Conservation (phyloP, 2,888 invertebrate species). For the Sinohyriopsis cumingii region DNA sequence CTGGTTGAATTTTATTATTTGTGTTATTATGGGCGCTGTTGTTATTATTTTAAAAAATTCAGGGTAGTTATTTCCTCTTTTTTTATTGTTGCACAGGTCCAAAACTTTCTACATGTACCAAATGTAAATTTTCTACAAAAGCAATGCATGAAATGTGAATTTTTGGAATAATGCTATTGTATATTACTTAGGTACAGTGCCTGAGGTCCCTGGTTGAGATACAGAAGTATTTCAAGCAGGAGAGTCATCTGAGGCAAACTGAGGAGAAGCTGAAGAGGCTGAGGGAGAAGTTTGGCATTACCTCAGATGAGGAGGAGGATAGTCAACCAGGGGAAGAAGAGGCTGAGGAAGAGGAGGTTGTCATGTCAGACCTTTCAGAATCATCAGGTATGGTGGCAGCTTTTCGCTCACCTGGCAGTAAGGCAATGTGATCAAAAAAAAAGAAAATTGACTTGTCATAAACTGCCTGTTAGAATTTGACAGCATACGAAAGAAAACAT, state of each 20-base stretch:
- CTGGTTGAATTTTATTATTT: too few species aligned
- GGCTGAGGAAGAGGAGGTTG: constrained; percentile 43
- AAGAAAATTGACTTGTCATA: too few species aligned
- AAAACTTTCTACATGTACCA: neutral
- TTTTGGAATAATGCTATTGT: neutral
- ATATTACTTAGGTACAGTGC: constrained; percentile 42
- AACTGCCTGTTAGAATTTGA: too few species aligned
- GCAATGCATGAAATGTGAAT: neutral
- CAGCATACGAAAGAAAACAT: too few species aligned
- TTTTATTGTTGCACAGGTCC: too few species aligned
- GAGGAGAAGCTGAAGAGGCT: constrained; percentile 75
- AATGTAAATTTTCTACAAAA: neutral
- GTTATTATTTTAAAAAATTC: too few species aligned
- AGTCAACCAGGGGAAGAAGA: constrained; percentile 27
- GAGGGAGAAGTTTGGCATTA: constrained; percentile 73
- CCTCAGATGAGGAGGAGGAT: constrained; percentile 38
- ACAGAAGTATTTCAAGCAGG: constrained; percentile 55
- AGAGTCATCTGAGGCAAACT: constrained; percentile 70
- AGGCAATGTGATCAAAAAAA: too few species aligned
- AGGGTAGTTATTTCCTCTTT: too few species aligned
- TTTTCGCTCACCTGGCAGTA: too few species aligned
- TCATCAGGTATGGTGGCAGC: constrained; percentile 25
- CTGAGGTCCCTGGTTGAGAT: constrained; percentile 73
- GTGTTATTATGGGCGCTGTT: too few species aligned
- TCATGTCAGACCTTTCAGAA: constrained; percentile 58